Evolutionary conservation across 92 coral and sea anemone species (phyloP).

Genomic region (Porites divaricata): DNA sequence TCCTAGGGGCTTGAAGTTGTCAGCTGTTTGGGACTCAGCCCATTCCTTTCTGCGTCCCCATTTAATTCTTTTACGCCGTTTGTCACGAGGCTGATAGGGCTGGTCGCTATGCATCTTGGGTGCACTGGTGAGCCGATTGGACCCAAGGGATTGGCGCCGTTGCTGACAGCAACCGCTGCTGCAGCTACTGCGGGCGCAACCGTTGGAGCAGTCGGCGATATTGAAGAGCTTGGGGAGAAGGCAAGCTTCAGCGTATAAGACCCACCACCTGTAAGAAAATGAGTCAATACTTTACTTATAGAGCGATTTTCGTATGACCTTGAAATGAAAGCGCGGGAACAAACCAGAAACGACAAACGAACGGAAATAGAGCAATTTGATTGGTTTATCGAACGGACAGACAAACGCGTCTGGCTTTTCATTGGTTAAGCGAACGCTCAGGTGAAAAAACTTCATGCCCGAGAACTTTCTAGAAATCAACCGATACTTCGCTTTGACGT

Average conservation of each 20-base stretch:
- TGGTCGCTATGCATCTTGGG: conserved; percentile 64
- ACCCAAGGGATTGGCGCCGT: conserved; percentile 77
- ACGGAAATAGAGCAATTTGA: too few relatives aligned
- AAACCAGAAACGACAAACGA: too few relatives aligned
- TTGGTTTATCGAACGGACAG: too few relatives aligned
- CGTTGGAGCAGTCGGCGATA: conserved; percentile 99
- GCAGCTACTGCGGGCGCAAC: conserved; percentile 99
- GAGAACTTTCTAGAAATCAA: too few relatives aligned
- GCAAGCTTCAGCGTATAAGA: conserved; percentile 98
- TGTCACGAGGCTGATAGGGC: conserved; percentile 67
- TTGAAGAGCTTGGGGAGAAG: conserved; percentile 98
- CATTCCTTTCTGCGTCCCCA: conserved; percentile 70
- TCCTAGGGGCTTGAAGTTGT: conserved; percentile 58
- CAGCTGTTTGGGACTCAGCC: conserved; percentile 62
- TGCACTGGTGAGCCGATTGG: conserved; percentile 85
- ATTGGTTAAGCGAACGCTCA: too few relatives aligned
- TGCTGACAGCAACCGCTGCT: conserved; percentile 93
- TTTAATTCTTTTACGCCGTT: conserved; percentile 77
- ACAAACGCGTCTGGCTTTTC: too few relatives aligned
- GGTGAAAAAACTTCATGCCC: too few relatives aligned
- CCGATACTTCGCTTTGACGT: too few relatives aligned
- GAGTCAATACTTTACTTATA: neutral
- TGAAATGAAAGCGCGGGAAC: too few relatives aligned
- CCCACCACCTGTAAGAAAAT: conserved; percentile 85
- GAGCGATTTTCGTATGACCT: too few relatives aligned